Evolutionary conservation across 2,888 invertebrate species (phyloP).

Genomic region (Malthinus flaveolus): DNA sequence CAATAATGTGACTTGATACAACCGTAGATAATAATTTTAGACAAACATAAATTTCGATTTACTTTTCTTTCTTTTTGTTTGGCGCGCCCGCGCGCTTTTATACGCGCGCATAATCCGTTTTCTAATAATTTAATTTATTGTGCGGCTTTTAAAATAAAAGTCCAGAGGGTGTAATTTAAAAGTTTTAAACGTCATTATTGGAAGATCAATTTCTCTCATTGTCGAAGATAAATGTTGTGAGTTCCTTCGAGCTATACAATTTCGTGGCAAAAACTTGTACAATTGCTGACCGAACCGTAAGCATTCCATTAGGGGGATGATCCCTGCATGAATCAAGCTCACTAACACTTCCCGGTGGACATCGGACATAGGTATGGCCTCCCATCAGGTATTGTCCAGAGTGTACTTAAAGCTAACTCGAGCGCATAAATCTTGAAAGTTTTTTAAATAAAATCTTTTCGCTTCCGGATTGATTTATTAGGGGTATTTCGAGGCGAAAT

Average conservation of each 20-base stretch:
- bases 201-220: slow-evolving; percentile 22
- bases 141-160: neutral
- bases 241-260: slow-evolving; percentile 20
- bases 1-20: slow-evolving; percentile 43
- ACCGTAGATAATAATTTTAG: slow-evolving; percentile 45
- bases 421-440: slow-evolving; percentile 45
- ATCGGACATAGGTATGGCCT: slow-evolving; percentile 38
- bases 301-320: slow-evolving; percentile 51
- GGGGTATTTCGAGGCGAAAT: neutral
- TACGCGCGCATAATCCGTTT: neutral
- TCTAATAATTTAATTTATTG: neutral
- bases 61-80: neutral
- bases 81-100: no score
- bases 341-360: slow-evolving; percentile 43
- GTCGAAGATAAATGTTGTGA: slow-evolving; percentile 21
- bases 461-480: neutral
- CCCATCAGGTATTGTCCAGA: slow-evolving; percentile 50
- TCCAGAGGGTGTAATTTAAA: slow-evolving; percentile 9
- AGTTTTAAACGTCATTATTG: slow-evolving; percentile 15
- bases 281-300: slow-evolving; percentile 50
- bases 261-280: slow-evolving; percentile 39
- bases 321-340: slow-evolving; percentile 51
- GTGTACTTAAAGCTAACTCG: slow-evolving; percentile 49
- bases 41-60: slow-evolving; percentile 38
- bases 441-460: neutral